A percentile compares a stretch with the other conserved stretches of the same genome.
Conservation (phyloP, 1,140 invertebrate species). For the Lycorma delicatula region DNA sequence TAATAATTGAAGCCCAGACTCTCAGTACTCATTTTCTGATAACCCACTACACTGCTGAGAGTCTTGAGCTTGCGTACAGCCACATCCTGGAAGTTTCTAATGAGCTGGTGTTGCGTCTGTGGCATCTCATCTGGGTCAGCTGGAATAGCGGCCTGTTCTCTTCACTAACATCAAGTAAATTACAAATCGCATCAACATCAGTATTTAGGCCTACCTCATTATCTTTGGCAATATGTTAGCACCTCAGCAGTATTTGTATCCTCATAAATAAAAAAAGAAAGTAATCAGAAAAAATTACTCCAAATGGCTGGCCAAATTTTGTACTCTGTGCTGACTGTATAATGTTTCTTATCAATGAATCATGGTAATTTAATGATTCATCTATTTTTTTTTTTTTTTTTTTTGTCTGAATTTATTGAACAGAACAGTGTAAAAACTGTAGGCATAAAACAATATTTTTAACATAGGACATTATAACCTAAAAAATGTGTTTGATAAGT, state of each 20-base stretch:
- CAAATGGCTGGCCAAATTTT: no score
- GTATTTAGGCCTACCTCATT: not conserved
- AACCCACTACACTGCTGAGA: not conserved
- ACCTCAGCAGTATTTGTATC: not conserved
- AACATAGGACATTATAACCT: no score
- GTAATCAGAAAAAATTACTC: no score
- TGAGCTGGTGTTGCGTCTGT: not conserved
- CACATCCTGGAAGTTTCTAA: not conserved
- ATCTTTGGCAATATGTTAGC: not conserved
- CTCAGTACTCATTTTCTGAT: not conserved
- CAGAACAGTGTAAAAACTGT: no score
- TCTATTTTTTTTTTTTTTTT: no score
- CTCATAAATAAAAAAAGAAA: no score
- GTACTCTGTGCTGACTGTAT: no score
- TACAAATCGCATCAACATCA: not conserved
- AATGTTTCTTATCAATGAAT: no score
- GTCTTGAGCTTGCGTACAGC: not conserved
- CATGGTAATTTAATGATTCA: no score
- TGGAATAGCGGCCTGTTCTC: not conserved
- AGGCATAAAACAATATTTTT: no score
- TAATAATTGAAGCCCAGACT: not conserved
- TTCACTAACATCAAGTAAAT: not conserved
- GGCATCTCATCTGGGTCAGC: not conserved
- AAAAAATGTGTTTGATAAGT: not conserved
- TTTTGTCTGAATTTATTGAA: no score